A percentile compares a stretch with the other conserved stretches of the same genome.
These are phyloP conservation scores for Astropecten irregularis DNA, from an alignment of 53 echinoderm and acorn worm genomes.

Conservation along the genomic window DNA sequence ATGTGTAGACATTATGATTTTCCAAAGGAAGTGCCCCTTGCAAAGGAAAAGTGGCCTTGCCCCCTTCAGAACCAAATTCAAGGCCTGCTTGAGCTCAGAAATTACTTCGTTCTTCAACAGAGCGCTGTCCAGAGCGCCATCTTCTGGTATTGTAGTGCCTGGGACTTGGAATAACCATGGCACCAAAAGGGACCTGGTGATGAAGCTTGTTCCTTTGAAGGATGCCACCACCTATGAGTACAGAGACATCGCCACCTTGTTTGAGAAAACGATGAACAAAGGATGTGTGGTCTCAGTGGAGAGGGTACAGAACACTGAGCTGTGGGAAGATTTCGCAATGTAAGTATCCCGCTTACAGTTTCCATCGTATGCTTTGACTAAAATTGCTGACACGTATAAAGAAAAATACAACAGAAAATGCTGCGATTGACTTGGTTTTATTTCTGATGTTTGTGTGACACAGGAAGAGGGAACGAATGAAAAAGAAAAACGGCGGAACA, in stretches of 20 bases:
- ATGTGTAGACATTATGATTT: no score
- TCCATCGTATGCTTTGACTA: no score
- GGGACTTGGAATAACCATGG: constrained; percentile 3
- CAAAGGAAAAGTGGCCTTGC: no score
- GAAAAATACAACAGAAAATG: no score
- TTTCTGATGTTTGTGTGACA: no score
- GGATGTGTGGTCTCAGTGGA: constrained; percentile 44
- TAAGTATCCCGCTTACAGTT: background rate
- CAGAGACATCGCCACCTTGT: constrained; percentile 24
- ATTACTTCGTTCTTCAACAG: no score
- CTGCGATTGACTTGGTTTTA: no score
- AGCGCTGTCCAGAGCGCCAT: background rate
- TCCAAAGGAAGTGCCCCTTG: no score
- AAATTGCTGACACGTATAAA: no score
- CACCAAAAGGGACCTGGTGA: background rate
- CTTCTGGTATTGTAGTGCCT: background rate
- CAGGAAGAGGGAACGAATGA: constrained; percentile 50
- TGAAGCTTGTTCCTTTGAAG: background rate
- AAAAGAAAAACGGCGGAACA: background rate
- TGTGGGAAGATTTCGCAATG: constrained; percentile 61
- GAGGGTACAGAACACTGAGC: constrained; percentile 54
- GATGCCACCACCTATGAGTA: constrained; percentile 16
- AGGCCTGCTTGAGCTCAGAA: no score
- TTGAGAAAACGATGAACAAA: constrained; percentile 43
- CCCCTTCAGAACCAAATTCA: no score